Percentiles rank a stretch among this genome's conserved stretches.
Conservation (phyloP, 2,113 vertebrate species). For the Rissa tridactyla region DNA sequence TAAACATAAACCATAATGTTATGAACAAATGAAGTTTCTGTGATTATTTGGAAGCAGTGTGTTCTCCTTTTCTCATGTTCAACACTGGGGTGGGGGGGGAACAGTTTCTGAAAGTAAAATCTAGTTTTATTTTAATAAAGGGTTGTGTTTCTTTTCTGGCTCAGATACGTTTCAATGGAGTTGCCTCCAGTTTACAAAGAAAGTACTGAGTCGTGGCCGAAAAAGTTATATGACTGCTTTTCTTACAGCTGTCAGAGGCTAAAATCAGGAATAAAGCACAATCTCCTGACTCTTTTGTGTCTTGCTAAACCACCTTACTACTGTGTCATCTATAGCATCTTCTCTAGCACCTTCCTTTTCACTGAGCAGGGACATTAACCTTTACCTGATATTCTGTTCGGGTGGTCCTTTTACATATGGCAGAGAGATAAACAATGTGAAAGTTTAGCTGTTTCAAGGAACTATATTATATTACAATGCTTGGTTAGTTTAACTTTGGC, state of each 20-base stretch:
- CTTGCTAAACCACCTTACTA: neutral
- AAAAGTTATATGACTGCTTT: neutral
- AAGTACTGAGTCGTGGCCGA: neutral
- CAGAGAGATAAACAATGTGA: slow-evolving; percentile 6
- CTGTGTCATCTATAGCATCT: neutral
- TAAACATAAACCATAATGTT: neutral
- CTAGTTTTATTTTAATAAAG: neutral
- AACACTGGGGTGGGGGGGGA: neutral
- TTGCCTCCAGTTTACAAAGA: neutral
- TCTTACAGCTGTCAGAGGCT: neutral
- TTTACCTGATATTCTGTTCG: neutral
- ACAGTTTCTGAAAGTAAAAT: neutral
- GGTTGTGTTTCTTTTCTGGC: neutral
- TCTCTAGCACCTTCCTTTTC: neutral
- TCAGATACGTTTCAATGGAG: neutral
- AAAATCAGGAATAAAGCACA: neutral
- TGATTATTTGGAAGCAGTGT: neutral
- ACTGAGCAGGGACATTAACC: neutral
- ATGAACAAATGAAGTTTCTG: neutral
- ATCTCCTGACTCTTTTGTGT: neutral
- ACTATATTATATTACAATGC: slow-evolving; percentile 10
- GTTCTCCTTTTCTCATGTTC: neutral
- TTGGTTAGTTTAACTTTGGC: slow-evolving; percentile 42
- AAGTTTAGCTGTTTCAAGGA: slow-evolving; percentile 22
- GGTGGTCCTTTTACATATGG: slow-evolving; percentile 38